Conservation (phyloP, 2,113 vertebrate species). For the Narcine bancroftii region DNA sequence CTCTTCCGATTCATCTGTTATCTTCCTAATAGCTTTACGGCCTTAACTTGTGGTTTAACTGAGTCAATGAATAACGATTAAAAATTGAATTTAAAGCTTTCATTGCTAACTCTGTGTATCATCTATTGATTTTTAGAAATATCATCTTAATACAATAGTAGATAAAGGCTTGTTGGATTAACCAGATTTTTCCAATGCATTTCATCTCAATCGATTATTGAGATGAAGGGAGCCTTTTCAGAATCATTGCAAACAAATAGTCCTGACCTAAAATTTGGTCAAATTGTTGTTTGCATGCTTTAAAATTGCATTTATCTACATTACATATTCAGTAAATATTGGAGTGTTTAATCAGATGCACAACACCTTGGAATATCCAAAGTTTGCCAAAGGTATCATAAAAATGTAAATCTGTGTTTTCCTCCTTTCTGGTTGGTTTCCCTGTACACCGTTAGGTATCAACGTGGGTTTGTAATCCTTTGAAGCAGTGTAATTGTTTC, state of each 20-base stretch:
- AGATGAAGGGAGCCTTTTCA: not conserved
- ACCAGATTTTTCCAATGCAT: not conserved
- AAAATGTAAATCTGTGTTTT: not conserved
- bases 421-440: not conserved
- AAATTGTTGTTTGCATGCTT: not conserved
- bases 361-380: not conserved
- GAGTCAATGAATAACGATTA: not conserved
- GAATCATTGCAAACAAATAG: not conserved
- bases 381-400: not conserved
- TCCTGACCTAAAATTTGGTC: not conserved
- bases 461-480: not conserved
- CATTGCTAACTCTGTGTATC: not conserved
- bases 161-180: not conserved
- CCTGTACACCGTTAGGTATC: not conserved
- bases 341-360: not conserved
- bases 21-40: not conserved
- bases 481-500: not conserved
- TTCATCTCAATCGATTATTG: not conserved
- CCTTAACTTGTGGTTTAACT: not conserved
- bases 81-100: not conserved
- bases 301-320: not conserved
- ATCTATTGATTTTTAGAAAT: not conserved
- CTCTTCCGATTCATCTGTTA: not conserved
- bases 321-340: not conserved
- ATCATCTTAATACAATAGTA: not conserved